These are phyloP conservation scores for Drosophila nigricruria DNA, from an alignment of 2,888 invertebrate species.

Conservation along the genomic window DNA sequence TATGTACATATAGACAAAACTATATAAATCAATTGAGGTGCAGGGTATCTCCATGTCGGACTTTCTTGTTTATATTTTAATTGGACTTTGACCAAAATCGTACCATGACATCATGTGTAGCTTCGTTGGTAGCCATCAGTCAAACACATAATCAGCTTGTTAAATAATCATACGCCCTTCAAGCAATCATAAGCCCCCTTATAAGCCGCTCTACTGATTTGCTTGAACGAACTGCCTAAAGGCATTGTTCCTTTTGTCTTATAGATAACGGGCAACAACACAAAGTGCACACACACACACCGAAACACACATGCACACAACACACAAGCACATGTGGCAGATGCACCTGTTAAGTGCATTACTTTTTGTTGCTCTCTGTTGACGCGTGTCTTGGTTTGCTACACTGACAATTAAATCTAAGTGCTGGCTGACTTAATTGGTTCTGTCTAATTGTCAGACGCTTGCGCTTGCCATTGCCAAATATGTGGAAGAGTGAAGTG, in stretches of 20 bases:
- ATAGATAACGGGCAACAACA: conserved; percentile 20
- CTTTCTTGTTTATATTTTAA: not conserved
- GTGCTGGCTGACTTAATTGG: conserved; percentile 14
- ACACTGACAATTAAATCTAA: conserved; percentile 35
- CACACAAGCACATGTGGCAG: not conserved
- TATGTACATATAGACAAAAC: no score
- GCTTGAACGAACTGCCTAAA: not conserved
- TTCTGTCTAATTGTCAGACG: not conserved
- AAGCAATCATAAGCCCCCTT: not conserved
- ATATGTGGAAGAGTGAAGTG: not conserved
- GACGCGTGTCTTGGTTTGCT: conserved; percentile 32
- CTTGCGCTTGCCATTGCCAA: not conserved
- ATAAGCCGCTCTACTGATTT: not conserved
- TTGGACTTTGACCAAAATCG: not conserved
- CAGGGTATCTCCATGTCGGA: not conserved
- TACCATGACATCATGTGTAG: not conserved
- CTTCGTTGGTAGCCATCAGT: not conserved
- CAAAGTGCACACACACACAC: not conserved
- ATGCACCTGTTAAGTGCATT: conserved; percentile 24
- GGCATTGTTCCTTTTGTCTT: not conserved
- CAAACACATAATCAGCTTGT: not conserved
- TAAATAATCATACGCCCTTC: conserved; percentile 19
- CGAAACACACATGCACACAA: not conserved
- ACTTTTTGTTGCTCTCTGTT: not conserved
- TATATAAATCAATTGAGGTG: no score